Percentiles rank a stretch among this genome's conserved stretches.
These are phyloP conservation scores for Plemyria rubiginata DNA, from an alignment of 2,888 invertebrate species.

Conservation along the genomic window DNA sequence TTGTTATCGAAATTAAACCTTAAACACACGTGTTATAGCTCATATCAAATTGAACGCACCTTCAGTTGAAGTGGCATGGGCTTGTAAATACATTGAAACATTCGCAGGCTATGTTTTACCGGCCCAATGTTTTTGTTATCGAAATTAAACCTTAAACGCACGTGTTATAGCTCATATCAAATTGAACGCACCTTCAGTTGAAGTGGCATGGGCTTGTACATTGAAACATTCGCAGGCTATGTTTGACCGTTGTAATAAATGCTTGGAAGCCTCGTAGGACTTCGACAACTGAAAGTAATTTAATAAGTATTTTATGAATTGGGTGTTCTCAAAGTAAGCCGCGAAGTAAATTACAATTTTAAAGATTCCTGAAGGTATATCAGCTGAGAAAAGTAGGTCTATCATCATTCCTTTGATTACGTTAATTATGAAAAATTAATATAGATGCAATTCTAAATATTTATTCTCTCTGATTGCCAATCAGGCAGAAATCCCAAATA, in stretches of 20 bases:
- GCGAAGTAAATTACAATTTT: conserved; percentile 21
- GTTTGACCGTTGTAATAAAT: conserved; percentile 47
- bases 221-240: conserved; percentile 41
- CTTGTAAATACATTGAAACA: conserved; percentile 34
- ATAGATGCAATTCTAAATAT: not conserved
- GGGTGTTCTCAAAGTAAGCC: conserved; percentile 19
- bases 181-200: not conserved
- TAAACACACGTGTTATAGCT: not conserved
- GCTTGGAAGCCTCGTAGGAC: conserved; percentile 15
- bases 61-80: not conserved
- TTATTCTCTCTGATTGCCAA: not conserved
- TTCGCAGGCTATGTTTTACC: conserved; percentile 32
- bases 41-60: not conserved
- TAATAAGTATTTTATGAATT: conserved; percentile 25
- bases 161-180: not conserved
- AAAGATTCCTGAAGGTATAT: not conserved
- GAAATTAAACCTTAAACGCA: not conserved
- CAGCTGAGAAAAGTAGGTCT: not conserved
- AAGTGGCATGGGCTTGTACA: conserved; percentile 9
- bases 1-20: conserved; percentile 1
- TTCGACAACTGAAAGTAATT: conserved; percentile 27
- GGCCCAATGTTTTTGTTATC: not conserved
- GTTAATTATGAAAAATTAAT: not conserved
- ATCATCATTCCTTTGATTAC: not conserved
- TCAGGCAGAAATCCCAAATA: not conserved